phyloP scores from a whole-genome alignment of 2,113 vertebrate genomes.

The Phalacrocorax brasilianus region DNA sequence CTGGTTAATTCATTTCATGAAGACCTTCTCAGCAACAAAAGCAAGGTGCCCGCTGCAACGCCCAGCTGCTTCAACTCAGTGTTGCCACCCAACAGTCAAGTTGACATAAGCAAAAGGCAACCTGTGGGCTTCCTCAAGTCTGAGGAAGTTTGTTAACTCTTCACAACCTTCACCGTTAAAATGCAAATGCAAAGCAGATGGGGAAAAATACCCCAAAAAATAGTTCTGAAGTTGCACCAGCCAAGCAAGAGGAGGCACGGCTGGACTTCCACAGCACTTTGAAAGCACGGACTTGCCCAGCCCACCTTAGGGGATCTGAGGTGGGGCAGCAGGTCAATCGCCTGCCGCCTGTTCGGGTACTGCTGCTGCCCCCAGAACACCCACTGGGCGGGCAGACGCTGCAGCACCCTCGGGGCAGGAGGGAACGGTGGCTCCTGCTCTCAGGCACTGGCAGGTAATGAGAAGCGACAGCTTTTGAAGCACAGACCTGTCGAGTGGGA shows the following conservation, averaged over 20 bases:
- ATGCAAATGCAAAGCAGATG: not conserved
- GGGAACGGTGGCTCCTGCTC: fast-evolving
- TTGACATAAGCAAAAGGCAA: not conserved
- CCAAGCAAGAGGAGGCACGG: fast-evolving
- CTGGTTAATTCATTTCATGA: not conserved
- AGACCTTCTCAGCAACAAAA: not conserved
- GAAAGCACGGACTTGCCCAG: not conserved
- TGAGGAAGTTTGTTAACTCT: not conserved
- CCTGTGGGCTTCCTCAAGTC: not conserved
- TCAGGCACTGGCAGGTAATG: fast-evolving
- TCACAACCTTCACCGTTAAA: not conserved
- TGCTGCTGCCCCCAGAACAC: not conserved
- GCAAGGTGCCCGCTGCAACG: not conserved
- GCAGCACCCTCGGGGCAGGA: not conserved
- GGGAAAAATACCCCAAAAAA: not conserved
- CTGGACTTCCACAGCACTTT: not conserved
- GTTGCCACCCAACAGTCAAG: not conserved
- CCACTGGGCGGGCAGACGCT: fast-evolving
- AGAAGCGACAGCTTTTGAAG: not conserved
- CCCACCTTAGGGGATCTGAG: not conserved
- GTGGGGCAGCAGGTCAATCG: not conserved
- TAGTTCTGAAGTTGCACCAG: not conserved
- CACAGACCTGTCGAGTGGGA: not conserved
- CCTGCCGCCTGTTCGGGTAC: not conserved
- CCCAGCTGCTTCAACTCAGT: not conserved